Percentiles rank a stretch among this genome's conserved stretches.
Evolutionary conservation across 2,888 invertebrate species (phyloP).

Genomic region (Hylaea fasciaria): DNA sequence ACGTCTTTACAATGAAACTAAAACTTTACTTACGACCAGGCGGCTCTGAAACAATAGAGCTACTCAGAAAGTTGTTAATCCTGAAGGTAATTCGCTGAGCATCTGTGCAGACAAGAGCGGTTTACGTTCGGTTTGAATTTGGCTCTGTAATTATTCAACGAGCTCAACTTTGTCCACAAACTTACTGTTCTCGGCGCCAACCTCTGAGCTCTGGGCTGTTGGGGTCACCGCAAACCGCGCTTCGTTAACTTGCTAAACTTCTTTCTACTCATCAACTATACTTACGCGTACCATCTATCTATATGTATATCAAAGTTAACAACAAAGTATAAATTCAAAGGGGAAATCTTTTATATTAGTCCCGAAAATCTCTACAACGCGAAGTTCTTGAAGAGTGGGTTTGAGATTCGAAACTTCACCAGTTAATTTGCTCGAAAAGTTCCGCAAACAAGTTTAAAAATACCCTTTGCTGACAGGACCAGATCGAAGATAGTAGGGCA

Average conservation of each 20-base stretch:
- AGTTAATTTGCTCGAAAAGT: slow-evolving; percentile 24
- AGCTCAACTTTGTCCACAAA: slow-evolving; percentile 58
- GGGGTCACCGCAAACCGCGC: slow-evolving; percentile 47
- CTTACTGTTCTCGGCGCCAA: slow-evolving; percentile 51
- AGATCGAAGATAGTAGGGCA: slow-evolving; percentile 60
- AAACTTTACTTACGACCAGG: slow-evolving; percentile 5
- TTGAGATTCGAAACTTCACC: slow-evolving; percentile 19
- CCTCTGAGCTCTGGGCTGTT: slow-evolving; percentile 47
- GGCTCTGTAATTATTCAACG: slow-evolving; percentile 63
- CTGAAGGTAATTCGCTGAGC: slow-evolving; percentile 41
- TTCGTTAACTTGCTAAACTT: slow-evolving; percentile 30
- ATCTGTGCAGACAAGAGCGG: slow-evolving; percentile 41
- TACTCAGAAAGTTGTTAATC: slow-evolving; percentile 38
- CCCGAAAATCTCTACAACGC: slow-evolving; percentile 7
- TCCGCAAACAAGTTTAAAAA: slow-evolving; percentile 29
- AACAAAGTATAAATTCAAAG: slow-evolving; percentile 10
- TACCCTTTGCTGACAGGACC: slow-evolving; percentile 35
- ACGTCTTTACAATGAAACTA: neutral
- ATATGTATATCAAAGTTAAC: slow-evolving; percentile 1
- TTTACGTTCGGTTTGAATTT: slow-evolving; percentile 48
- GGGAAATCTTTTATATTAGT: slow-evolving; percentile 17
- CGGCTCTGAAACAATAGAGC: slow-evolving; percentile 23
- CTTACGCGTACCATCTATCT: slow-evolving; percentile 22
- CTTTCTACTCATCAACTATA: slow-evolving; percentile 29
- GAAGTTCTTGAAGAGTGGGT: slow-evolving; percentile 6